Percentiles rank a stretch among this genome's conserved stretches.
These are phyloP conservation scores for Slavum lentiscoides DNA, from an alignment of 2,888 invertebrate genomes.

Conservation along the genomic window DNA sequence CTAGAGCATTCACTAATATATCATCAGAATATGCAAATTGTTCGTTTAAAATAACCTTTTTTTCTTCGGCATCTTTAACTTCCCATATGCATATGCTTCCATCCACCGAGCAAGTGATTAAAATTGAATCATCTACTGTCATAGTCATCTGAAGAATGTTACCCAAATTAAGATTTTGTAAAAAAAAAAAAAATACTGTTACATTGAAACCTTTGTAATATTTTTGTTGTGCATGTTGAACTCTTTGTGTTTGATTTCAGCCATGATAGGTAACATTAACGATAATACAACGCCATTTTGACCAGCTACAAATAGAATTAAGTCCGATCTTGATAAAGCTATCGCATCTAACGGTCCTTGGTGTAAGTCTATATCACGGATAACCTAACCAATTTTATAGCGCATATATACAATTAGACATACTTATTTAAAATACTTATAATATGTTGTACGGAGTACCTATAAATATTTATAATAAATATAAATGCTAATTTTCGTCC, in stretches of 20 bases:
- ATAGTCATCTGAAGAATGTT: conserved; percentile 65
- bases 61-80: conserved; percentile 48
- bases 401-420: not conserved
- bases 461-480: not conserved
- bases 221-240: conserved; percentile 63
- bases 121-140: conserved; percentile 75
- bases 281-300: conserved; percentile 76
- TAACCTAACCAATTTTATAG: conserved; percentile 58
- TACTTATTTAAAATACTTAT: not conserved
- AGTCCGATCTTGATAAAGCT: conserved; percentile 75
- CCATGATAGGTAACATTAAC: conserved; percentile 75
- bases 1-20: conserved; percentile 58
- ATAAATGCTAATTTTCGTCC: not conserved
- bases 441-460: not conserved
- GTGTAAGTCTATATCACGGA: conserved; percentile 60
- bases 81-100: conserved; percentile 86
- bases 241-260: conserved; percentile 65
- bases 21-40: conserved; percentile 53
- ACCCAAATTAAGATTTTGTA: not conserved
- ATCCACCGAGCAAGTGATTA: conserved; percentile 76
- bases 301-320: conserved; percentile 81
- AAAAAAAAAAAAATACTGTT: not conserved
- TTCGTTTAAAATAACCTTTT: conserved; percentile 41
- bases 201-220: conserved; percentile 41
- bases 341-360: conserved; percentile 65